A percentile compares a stretch with the other conserved stretches of the same genome.
phyloP scores from a whole-genome alignment of 2,888 invertebrate species.

The Caenorhabditis sinica region DNA sequence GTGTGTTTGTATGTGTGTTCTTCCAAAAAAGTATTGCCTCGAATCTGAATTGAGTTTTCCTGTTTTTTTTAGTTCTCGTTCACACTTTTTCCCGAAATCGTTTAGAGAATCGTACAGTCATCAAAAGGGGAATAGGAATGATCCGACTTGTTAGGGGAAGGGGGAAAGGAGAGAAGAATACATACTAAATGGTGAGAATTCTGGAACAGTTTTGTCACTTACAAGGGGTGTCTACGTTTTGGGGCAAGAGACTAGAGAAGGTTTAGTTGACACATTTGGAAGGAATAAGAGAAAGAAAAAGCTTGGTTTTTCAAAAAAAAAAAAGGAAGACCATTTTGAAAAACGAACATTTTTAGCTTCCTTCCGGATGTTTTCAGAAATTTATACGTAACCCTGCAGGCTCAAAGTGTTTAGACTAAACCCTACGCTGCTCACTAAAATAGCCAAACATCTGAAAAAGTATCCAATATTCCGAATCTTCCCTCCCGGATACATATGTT shows the following conservation, averaged over 20 bases:
- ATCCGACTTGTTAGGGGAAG: slow-evolving; percentile 4
- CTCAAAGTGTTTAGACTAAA: too few species aligned
- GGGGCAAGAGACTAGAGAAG: too few species aligned
- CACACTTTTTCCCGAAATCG: slow-evolving; percentile 25
- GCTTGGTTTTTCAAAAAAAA: too few species aligned
- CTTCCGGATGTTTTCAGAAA: background rate
- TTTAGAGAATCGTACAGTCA: slow-evolving; percentile 47
- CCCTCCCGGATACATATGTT: background rate
- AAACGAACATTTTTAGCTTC: background rate
- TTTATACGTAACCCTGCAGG: background rate
- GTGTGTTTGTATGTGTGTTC: slow-evolving; percentile 38
- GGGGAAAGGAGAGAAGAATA: background rate
- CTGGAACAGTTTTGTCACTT: slow-evolving; percentile 2
- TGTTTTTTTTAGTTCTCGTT: slow-evolving; percentile 11
- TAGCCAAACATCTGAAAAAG: slow-evolving; percentile 12
- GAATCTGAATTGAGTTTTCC: slow-evolving; percentile 29
- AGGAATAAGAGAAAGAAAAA: too few species aligned
- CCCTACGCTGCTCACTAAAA: too few species aligned
- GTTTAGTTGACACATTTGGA: too few species aligned
- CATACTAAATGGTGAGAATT: background rate
- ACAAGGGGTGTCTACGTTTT: too few species aligned
- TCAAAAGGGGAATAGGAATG: background rate
- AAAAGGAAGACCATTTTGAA: too few species aligned
- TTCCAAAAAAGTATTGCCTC: slow-evolving; percentile 43
- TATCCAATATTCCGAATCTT: background rate